phyloP scores from a whole-genome alignment of 2,113 vertebrate genomes.

The Ia io region DNA sequence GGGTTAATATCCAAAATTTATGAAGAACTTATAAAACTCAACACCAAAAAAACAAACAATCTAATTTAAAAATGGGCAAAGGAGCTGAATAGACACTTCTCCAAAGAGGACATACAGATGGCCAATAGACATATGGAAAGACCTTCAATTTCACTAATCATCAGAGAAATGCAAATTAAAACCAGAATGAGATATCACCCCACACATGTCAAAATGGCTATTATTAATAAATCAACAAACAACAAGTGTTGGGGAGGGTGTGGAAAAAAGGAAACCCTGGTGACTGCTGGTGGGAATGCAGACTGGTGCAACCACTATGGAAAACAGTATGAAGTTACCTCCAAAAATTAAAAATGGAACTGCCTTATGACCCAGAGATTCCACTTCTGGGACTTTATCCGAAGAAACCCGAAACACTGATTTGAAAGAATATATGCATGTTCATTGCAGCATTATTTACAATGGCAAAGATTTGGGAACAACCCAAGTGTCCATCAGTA shows the following conservation, averaged over 20 bases:
- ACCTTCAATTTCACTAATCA: background rate
- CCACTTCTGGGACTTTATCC: background rate
- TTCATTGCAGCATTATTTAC: background rate
- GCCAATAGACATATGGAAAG: background rate
- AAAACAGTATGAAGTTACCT: background rate
- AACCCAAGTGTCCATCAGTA: background rate
- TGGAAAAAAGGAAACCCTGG: background rate
- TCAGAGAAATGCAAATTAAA: background rate
- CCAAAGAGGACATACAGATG: background rate
- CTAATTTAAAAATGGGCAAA: background rate
- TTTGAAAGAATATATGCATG: background rate
- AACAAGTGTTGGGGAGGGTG: background rate
- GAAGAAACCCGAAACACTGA: background rate
- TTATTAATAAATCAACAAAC: background rate
- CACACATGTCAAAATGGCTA: background rate
- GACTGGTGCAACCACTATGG: background rate
- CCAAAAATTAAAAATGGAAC: background rate
- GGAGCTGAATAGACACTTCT: background rate
- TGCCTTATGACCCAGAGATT: background rate
- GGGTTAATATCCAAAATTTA: background rate
- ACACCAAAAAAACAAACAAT: background rate
- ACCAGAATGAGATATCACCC: background rate
- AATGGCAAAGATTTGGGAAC: background rate
- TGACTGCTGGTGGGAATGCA: background rate
- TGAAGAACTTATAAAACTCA: background rate